Evolutionary conservation across 2,113 vertebrate genomes (phyloP).

Genomic region (Lonchura striata): DNA sequence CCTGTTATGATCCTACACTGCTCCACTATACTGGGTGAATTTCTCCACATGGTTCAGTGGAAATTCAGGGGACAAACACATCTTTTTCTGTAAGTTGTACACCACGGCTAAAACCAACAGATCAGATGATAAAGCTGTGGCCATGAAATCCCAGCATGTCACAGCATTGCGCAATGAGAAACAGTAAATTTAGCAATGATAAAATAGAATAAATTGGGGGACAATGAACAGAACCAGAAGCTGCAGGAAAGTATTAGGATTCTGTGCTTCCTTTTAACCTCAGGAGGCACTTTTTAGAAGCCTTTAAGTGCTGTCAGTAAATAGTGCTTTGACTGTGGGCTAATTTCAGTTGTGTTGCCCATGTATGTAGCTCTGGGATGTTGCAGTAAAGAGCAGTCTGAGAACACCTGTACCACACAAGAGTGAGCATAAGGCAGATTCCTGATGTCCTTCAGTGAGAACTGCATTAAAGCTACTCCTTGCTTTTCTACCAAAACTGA

Average conservation of each 20-base stretch:
- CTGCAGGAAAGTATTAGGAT: neutral
- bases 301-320: neutral
- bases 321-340: neutral
- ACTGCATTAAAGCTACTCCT: neutral
- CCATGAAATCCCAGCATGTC: neutral
- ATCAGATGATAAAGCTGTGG: neutral
- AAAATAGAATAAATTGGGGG: neutral
- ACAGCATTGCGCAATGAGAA: neutral
- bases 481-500: neutral
- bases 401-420: neutral
- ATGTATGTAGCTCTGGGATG: accelerated
- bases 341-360: neutral
- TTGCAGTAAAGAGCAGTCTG: neutral
- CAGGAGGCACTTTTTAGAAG: neutral
- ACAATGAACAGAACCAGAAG: neutral
- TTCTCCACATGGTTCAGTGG: neutral
- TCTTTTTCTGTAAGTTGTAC: neutral
- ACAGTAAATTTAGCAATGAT: neutral
- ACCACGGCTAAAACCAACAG: neutral
- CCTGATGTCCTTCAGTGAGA: accelerated
- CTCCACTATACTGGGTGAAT: neutral
- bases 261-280: neutral
- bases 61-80: neutral
- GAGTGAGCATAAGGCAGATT: neutral
- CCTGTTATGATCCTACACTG: neutral